phyloP scores from a whole-genome alignment of 1,140 invertebrate genomes.

The Battus philenor region DNA sequence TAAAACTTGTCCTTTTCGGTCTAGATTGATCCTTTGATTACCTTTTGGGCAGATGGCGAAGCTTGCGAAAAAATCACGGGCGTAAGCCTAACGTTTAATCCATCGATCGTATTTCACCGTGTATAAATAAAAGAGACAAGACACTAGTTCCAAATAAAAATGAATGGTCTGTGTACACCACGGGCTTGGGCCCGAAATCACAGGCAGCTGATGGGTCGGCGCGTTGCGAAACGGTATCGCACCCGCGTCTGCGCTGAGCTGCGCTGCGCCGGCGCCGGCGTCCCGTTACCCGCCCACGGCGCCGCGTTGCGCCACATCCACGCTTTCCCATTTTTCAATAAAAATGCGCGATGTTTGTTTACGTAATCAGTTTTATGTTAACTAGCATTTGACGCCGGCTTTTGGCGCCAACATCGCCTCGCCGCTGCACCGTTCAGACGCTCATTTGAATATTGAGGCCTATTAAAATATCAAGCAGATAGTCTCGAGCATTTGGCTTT shows the following conservation, averaged over 20 bases:
- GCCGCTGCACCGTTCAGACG: slow-evolving; percentile 12
- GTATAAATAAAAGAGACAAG: background rate
- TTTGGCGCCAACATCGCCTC: slow-evolving; percentile 6
- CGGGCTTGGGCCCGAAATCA: background rate
- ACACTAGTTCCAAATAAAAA: background rate
- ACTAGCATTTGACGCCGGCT: slow-evolving; percentile 11
- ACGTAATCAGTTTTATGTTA: slow-evolving; percentile 17
- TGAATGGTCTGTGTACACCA: background rate
- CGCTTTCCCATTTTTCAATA: slow-evolving; percentile 26
- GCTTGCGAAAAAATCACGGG: background rate
- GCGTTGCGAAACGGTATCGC: slow-evolving; percentile 30
- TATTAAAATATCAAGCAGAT: slow-evolving; percentile 12
- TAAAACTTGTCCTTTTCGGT: no score
- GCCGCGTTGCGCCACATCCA: slow-evolving; percentile 20
- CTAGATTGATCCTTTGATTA: no score
- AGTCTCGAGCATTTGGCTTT: slow-evolving; percentile 12
- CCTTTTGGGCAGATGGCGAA: no score
- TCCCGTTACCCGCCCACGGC: slow-evolving; percentile 42
- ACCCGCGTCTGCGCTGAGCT: no score
- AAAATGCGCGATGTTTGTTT: slow-evolving; percentile 20
- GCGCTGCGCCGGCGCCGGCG: slow-evolving; percentile 28
- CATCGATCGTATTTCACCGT: background rate
- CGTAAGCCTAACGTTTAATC: background rate
- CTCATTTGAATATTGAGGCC: slow-evolving; percentile 16
- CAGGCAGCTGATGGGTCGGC: slow-evolving; percentile 6